Evolutionary conservation across 2,888 invertebrate genomes (phyloP).

Genomic region (Thera britannica): DNA sequence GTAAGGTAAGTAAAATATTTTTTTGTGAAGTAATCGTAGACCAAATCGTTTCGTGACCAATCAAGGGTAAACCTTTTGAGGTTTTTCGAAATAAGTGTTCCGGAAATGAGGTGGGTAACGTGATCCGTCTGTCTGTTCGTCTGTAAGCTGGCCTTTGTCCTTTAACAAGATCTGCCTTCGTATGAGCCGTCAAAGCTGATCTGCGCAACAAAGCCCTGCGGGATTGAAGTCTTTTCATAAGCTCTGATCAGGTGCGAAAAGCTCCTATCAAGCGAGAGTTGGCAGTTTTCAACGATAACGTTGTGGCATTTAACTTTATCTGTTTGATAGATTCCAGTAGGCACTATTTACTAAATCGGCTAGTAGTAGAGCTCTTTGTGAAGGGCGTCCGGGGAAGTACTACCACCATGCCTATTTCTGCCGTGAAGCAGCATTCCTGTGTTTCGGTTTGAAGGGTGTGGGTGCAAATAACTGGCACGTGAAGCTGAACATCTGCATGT

Average conservation of each 20-base stretch:
- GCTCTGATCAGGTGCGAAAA: constrained; percentile 54
- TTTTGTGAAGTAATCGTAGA: constrained; percentile 52
- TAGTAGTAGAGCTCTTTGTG: no score
- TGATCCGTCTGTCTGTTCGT: constrained; percentile 64
- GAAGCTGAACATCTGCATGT: no score
- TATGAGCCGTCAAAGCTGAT: constrained; percentile 58
- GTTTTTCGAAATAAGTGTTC: constrained; percentile 62
- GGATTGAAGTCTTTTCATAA: constrained; percentile 58
- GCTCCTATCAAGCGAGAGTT: constrained; percentile 11
- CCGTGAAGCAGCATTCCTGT: no score
- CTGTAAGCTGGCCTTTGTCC: constrained; percentile 61
- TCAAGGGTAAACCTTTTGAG: constrained; percentile 70
- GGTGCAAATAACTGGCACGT: no score
- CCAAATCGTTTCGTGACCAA: constrained; percentile 56
- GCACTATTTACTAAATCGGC: no score
- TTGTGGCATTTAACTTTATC: no score
- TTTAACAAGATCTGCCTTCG: constrained; percentile 72
- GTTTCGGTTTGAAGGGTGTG: no score
- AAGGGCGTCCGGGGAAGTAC: no score
- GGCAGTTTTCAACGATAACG: no score
- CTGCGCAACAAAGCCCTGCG: constrained; percentile 55
- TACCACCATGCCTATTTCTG: no score
- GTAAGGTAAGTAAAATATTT: constrained; percentile 4
- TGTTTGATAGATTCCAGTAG: no score
- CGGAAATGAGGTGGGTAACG: constrained; percentile 72